Percentiles rank a stretch among this genome's conserved stretches.
Evolutionary conservation across 1,140 invertebrate genomes (phyloP).

Genomic region (Drosophila orena): DNA sequence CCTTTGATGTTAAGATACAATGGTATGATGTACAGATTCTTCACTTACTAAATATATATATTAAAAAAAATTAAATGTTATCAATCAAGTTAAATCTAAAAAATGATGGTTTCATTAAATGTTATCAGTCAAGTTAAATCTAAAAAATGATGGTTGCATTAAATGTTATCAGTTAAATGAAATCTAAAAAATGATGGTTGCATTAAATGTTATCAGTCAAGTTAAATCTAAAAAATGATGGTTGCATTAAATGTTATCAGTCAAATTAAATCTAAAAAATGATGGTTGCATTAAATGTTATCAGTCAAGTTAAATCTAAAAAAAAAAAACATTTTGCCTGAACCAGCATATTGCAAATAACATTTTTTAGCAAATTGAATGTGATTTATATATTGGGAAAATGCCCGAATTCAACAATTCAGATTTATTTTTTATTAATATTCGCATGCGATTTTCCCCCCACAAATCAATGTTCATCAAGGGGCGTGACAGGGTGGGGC

Average conservation of each 20-base stretch:
- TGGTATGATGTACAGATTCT: too few relatives aligned
- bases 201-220: too few relatives aligned
- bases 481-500: slow-evolving; percentile 27
- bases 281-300: background rate
- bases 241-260: background rate
- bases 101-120: too few relatives aligned
- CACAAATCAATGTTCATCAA: slow-evolving; percentile 29
- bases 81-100: background rate
- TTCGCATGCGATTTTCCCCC: slow-evolving; percentile 4
- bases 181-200: background rate
- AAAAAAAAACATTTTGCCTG: too few relatives aligned
- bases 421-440: slow-evolving; percentile 46
- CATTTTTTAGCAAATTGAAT: too few relatives aligned
- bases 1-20: too few relatives aligned
- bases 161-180: background rate
- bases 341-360: too few relatives aligned
- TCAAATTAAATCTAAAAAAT: background rate
- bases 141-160: background rate
- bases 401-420: too few relatives aligned
- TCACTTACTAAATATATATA: too few relatives aligned
- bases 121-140: too few relatives aligned
- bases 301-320: background rate
- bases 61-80: background rate
- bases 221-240: slow-evolving; percentile 1
- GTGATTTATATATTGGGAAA: too few relatives aligned